phyloP scores from a whole-genome alignment of 2,113 vertebrate species.

The Saguinus imperator region DNA sequence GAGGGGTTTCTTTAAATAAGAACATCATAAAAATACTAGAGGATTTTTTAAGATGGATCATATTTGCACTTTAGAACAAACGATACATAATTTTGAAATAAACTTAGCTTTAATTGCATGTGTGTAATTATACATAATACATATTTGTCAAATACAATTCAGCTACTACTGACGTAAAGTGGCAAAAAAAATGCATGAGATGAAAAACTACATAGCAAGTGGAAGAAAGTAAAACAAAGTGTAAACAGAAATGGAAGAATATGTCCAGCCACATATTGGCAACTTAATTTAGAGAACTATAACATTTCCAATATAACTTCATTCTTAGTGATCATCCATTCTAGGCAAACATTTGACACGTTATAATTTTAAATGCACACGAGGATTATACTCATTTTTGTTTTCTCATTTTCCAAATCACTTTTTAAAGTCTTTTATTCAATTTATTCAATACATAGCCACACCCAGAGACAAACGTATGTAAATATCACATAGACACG shows the following conservation, averaged over 20 bases:
- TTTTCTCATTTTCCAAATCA: not conserved
- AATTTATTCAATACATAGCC: not conserved
- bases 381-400: not conserved
- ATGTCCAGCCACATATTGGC: not conserved
- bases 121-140: not conserved
- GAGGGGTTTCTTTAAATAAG: not conserved
- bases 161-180: constrained; percentile 12
- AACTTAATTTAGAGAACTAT: not conserved
- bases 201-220: not conserved
- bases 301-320: not conserved
- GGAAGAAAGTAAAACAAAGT: not conserved
- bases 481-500: not conserved
- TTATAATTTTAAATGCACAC: not conserved
- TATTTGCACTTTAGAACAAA: constrained; percentile 14
- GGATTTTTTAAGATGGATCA: not conserved
- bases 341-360: not conserved
- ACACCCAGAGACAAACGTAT: not conserved
- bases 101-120: not conserved
- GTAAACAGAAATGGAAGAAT: not conserved
- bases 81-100: constrained; percentile 13
- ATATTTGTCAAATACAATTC: constrained; percentile 35
- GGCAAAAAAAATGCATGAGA: not conserved
- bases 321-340: not conserved
- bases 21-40: not conserved
- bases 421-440: not conserved